These are phyloP conservation scores for Alauda arvensis DNA, from an alignment of 2,797 vertebrate genomes.

Conservation along the genomic window DNA sequence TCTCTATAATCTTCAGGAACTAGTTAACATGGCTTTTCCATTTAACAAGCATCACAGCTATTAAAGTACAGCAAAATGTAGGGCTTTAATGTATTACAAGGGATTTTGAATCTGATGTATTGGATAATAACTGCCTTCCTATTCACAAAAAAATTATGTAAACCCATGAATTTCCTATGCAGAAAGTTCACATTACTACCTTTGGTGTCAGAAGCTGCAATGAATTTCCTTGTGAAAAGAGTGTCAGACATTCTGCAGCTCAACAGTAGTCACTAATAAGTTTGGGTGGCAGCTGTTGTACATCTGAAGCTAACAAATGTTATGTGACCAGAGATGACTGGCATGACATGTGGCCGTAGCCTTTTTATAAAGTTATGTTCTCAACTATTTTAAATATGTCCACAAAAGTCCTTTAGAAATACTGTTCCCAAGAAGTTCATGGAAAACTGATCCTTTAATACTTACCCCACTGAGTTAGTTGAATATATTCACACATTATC, in stretches of 20 bases:
- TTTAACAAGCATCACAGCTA: not conserved
- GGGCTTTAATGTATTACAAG: not conserved
- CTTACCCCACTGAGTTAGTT: constrained; percentile 10
- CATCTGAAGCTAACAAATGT: constrained; percentile 73
- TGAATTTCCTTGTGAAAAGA: constrained; percentile 10
- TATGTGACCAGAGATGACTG: constrained; percentile 72
- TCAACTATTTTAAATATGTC: constrained; percentile 65
- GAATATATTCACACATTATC: constrained; percentile 44
- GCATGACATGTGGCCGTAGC: constrained; percentile 63
- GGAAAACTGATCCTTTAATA: constrained; percentile 40
- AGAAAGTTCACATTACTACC: not conserved
- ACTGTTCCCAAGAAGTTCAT: constrained; percentile 41
- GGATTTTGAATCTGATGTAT: not conserved
- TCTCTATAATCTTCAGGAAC: not conserved
- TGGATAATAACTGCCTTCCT: not conserved
- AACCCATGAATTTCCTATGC: not conserved
- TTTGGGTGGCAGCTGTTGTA: constrained; percentile 67
- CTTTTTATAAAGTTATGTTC: constrained; percentile 61
- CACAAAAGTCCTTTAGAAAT: constrained; percentile 58
- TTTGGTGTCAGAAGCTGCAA: not conserved
- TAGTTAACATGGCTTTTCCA: not conserved
- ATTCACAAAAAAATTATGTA: not conserved
- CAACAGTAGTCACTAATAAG: constrained; percentile 52
- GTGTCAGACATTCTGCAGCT: not conserved
- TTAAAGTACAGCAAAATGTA: not conserved